These are phyloP conservation scores for Saxicola maurus DNA, from an alignment of 2,797 vertebrate genomes.

Conservation along the genomic window DNA sequence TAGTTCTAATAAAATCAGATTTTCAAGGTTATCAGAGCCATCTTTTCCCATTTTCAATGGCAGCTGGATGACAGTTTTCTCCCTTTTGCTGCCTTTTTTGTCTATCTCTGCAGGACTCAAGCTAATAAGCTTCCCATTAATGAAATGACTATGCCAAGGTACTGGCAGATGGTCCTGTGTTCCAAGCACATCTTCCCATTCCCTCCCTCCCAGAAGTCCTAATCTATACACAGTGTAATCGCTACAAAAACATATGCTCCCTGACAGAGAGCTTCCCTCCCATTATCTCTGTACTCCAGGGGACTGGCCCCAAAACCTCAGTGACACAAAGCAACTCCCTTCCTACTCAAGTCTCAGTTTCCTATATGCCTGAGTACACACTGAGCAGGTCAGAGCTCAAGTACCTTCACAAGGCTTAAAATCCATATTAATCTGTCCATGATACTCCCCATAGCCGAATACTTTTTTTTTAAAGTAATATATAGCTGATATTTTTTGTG, in stretches of 20 bases:
- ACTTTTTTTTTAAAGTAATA: neutral
- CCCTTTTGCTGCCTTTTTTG: neutral
- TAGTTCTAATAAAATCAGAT: neutral
- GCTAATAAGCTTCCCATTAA: slow-evolving; percentile 47
- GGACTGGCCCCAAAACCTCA: neutral
- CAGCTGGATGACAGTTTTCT: neutral
- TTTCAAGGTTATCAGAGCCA: neutral
- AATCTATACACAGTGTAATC: slow-evolving; percentile 48
- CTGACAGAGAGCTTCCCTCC: slow-evolving; percentile 48
- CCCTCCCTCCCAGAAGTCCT: slow-evolving; percentile 51
- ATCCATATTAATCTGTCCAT: neutral
- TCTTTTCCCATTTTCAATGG: neutral
- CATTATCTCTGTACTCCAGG: slow-evolving; percentile 23
- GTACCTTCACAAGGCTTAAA: neutral
- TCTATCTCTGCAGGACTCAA: slow-evolving; percentile 12
- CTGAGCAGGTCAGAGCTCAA: neutral
- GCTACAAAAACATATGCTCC: slow-evolving; percentile 52
- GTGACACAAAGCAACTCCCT: neutral
- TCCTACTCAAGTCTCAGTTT: neutral
- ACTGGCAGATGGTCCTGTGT: slow-evolving; percentile 47
- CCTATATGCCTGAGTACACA: neutral
- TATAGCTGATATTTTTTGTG: neutral
- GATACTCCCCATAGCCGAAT: neutral
- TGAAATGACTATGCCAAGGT: slow-evolving; percentile 38
- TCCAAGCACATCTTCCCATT: slow-evolving; percentile 29